phyloP scores from a whole-genome alignment of 2,888 invertebrate species.

The Cecidostiba fungosa region DNA sequence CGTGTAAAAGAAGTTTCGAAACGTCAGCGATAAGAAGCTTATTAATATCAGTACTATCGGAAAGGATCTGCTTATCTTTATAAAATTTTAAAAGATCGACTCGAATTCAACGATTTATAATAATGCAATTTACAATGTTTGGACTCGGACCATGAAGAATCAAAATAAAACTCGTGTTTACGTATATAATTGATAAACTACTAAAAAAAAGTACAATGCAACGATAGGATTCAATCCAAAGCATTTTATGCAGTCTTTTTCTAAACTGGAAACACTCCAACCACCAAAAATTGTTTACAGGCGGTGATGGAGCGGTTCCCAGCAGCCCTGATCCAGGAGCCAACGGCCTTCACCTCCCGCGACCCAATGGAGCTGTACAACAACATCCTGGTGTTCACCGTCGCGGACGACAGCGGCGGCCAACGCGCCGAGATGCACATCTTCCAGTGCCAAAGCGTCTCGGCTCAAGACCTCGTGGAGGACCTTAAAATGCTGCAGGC shows the following conservation, averaged over 20 bases:
- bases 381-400: slow-evolving; percentile 98
- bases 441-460: slow-evolving; percentile 92
- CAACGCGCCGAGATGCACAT: slow-evolving; percentile 97
- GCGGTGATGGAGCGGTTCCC: slow-evolving; percentile 98
- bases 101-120: too few species aligned
- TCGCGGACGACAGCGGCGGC: slow-evolving; percentile 84
- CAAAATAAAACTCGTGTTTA: too few species aligned
- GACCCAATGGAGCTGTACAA: slow-evolving; percentile 99
- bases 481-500: slow-evolving; percentile 87
- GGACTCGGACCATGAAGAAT: too few species aligned
- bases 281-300: slow-evolving; percentile 80
- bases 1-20: neutral
- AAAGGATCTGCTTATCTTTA: neutral
- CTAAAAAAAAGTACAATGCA: too few species aligned
- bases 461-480: slow-evolving; percentile 91
- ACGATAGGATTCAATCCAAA: too few species aligned
- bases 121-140: too few species aligned
- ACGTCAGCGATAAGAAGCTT: neutral
- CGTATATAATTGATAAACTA: too few species aligned
- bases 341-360: slow-evolving; percentile 97
- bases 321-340: slow-evolving; percentile 94
- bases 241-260: too few species aligned
- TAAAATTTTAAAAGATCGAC: neutral
- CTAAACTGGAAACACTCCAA: neutral
- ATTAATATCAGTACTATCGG: neutral